Conservation (phyloP, 2,888 invertebrate species). For the Itoplectis maculator region DNA sequence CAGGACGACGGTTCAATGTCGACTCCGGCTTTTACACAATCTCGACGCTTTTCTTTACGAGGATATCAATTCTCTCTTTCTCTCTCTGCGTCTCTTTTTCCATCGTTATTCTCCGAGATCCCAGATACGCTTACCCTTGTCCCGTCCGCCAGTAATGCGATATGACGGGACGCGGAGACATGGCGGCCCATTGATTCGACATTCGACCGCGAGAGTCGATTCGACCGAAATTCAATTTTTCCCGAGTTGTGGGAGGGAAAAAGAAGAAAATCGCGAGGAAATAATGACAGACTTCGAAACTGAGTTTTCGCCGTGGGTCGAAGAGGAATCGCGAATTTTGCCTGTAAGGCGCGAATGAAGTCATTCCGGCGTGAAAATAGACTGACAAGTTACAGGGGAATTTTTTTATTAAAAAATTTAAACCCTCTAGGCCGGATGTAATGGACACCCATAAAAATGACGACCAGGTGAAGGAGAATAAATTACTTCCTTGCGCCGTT, state of each 20-base stretch:
- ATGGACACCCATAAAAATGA: neutral
- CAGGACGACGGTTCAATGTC: constrained; percentile 1
- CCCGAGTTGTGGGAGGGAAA: constrained; percentile 10
- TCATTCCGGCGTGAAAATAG: neutral
- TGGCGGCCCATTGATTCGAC: neutral
- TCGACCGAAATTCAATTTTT: constrained; percentile 45
- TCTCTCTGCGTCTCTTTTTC: neutral
- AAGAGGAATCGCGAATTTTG: neutral
- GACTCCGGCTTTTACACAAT: neutral
- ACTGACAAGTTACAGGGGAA: neutral
- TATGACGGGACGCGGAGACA: constrained; percentile 34
- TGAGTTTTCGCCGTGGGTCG: constrained; percentile 1
- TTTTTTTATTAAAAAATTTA: neutral
- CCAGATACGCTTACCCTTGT: neutral
- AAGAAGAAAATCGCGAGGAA: neutral
- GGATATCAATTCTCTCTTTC: neutral
- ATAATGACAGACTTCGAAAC: constrained; percentile 17
- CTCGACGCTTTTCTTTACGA: constrained; percentile 3
- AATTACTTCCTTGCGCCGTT: neutral
- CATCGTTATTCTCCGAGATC: neutral
- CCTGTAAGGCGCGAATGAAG: neutral
- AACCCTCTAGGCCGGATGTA: neutral
- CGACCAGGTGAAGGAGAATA: neutral
- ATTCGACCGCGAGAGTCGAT: constrained; percentile 19
- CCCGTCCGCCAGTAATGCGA: constrained; percentile 28